These are phyloP conservation scores for Choloepus hoffmanni DNA, from an alignment of 2,113 vertebrate species.

Conservation along the genomic window DNA sequence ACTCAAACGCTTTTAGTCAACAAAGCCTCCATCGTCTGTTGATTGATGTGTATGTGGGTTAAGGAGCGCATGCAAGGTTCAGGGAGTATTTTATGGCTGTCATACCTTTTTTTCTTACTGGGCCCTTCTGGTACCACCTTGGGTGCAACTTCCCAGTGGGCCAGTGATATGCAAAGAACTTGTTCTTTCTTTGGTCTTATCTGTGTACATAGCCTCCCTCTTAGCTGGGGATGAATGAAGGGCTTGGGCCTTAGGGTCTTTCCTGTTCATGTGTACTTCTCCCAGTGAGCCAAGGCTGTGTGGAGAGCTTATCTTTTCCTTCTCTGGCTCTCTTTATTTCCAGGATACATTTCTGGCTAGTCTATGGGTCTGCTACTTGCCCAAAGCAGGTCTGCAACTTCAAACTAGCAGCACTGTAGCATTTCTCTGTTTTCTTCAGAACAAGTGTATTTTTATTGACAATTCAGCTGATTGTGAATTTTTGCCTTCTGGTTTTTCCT, in stretches of 20 bases:
- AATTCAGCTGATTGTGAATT: neutral
- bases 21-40: neutral
- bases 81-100: neutral
- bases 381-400: neutral
- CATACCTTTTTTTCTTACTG: neutral
- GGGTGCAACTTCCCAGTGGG: neutral
- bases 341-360: neutral
- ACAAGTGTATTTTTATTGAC: neutral
- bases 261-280: neutral
- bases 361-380: neutral
- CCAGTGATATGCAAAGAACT: neutral
- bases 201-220: neutral
- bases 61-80: neutral
- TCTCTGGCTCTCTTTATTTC: neutral
- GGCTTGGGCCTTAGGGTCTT: neutral
- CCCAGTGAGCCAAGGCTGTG: neutral
- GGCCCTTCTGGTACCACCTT: neutral
- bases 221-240: neutral
- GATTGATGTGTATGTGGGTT: neutral
- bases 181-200: neutral
- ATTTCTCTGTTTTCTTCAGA: neutral
- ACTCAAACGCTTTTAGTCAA: neutral
- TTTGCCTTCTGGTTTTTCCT: neutral
- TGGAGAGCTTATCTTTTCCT: neutral
- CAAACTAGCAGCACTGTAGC: neutral